Evolutionary conservation across 2,888 invertebrate genomes (phyloP).

Genomic region (Sarcophaga subvicina): DNA sequence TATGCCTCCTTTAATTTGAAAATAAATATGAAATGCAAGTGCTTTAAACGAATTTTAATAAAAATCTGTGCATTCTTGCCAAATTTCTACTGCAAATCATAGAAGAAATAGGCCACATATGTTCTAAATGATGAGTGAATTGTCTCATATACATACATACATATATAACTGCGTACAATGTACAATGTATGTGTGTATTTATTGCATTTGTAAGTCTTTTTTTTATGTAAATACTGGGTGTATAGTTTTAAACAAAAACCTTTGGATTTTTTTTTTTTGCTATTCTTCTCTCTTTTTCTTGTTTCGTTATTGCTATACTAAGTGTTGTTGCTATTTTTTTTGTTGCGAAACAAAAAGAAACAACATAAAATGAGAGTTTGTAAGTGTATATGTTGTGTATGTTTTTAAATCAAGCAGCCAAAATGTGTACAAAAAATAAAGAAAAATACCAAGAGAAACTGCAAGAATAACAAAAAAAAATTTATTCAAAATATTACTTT

Average conservation of each 20-base stretch:
- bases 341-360: not conserved
- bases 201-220: too few relatives aligned
- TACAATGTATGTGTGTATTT: too few relatives aligned
- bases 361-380: too few relatives aligned
- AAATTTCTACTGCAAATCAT: not conserved
- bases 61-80: not conserved
- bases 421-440: not conserved
- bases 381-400: not conserved
- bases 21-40: too few relatives aligned
- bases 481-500: slow-evolving; percentile 30
- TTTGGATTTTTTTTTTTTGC: not conserved
- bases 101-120: not conserved
- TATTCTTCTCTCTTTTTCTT: not conserved
- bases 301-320: too few relatives aligned
- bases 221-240: slow-evolving; percentile 22
- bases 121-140: not conserved
- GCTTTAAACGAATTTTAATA: too few relatives aligned
- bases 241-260: slow-evolving; percentile 29
- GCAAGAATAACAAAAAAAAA: not conserved
- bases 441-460: slow-evolving; percentile 19
- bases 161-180: too few relatives aligned
- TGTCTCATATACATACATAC: not conserved
- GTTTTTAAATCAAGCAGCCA: not conserved
- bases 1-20: too few relatives aligned
- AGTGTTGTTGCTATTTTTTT: too few relatives aligned